phyloP scores from a whole-genome alignment of 2,888 invertebrate species.

The Dexiosoma caninum region DNA sequence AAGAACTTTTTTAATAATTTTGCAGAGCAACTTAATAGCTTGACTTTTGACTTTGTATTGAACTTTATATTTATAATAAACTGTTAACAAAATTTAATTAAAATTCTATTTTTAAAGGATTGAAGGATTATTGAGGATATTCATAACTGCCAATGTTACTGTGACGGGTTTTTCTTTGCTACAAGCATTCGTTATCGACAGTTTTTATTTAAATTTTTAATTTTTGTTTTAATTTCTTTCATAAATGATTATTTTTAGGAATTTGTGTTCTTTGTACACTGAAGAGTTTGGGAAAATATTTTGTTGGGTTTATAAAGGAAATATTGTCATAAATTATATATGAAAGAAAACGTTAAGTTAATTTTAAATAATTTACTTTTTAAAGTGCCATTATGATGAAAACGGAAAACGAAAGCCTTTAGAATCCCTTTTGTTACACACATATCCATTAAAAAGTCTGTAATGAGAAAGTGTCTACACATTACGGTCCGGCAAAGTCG shows the following conservation, averaged over 20 bases:
- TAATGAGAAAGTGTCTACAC: no score
- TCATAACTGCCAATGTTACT: no score
- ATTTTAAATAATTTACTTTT: not conserved
- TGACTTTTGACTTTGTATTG: conserved; percentile 19
- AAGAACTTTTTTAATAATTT: conserved; percentile 6
- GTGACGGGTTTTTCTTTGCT: no score
- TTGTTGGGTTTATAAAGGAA: not conserved
- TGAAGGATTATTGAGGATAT: no score
- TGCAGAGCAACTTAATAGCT: not conserved
- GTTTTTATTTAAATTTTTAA: conserved; percentile 30
- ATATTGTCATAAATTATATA: not conserved
- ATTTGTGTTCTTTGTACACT: no score
- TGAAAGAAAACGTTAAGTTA: not conserved
- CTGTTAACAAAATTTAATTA: conserved; percentile 12
- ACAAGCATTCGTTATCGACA: no score
- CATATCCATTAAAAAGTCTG: no score
- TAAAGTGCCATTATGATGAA: not conserved
- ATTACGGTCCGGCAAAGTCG: no score
- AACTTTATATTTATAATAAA: not conserved
- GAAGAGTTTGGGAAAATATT: not conserved
- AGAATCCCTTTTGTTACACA: no score
- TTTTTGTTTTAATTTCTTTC: not conserved
- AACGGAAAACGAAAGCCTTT: no score
- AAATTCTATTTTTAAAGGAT: conserved; percentile 6
- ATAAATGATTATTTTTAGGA: not conserved